Evolutionary conservation across 2,888 invertebrate genomes (phyloP).

Genomic region (Antitype chi): DNA sequence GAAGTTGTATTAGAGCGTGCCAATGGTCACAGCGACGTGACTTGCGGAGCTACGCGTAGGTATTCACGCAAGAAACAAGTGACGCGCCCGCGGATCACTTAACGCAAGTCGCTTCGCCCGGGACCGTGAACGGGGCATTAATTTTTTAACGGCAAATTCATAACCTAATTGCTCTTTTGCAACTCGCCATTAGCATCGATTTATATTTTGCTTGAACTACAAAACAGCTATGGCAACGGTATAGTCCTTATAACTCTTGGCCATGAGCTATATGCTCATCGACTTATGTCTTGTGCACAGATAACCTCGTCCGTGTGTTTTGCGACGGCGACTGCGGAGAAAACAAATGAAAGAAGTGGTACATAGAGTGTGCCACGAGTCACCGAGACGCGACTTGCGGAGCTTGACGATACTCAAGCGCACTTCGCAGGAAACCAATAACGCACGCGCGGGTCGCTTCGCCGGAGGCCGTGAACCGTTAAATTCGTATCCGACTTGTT

Average conservation of each 20-base stretch:
- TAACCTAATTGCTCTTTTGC: background rate
- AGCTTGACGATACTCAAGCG: background rate
- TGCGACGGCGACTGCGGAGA: background rate
- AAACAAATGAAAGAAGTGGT: background rate
- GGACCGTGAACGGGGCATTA: background rate
- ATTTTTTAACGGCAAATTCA: background rate
- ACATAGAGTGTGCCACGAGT: background rate
- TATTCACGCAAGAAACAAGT: background rate
- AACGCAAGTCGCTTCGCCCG: background rate
- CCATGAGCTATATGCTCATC: no score
- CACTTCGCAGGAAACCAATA: background rate
- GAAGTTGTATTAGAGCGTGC: background rate
- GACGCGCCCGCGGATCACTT: background rate
- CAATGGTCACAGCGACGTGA: no score
- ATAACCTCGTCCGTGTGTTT: background rate
- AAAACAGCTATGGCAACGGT: no score
- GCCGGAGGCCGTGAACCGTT: no score
- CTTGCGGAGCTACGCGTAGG: background rate
- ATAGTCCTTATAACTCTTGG: no score
- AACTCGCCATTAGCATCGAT: no score
- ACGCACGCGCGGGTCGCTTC: background rate
- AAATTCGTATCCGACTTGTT: no score
- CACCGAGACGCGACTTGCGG: background rate
- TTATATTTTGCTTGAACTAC: no score
- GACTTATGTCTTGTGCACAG: no score